Conservation (phyloP, 2,113 vertebrate species). For the Cranoglanis bouderius region DNA sequence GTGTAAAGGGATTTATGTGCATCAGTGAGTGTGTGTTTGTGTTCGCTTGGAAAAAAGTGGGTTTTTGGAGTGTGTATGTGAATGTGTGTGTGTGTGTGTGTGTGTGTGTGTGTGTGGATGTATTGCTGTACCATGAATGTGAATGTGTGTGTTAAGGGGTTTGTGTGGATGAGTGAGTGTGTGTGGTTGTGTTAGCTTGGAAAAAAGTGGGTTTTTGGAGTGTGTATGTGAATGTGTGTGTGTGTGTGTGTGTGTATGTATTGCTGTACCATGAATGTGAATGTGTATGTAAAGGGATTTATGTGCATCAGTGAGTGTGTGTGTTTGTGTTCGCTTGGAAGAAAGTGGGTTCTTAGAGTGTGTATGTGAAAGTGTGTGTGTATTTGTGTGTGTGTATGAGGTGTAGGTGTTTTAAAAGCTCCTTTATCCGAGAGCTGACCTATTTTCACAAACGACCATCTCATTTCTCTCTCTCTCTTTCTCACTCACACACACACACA, state of each 20-base stretch:
- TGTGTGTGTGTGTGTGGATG: background rate
- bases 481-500: background rate
- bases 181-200: background rate
- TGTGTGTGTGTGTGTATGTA: background rate
- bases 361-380: background rate
- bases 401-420: constrained; percentile 18
- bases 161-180: background rate
- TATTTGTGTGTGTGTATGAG: background rate
- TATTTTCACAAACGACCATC: constrained; percentile 48
- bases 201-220: too few relatives aligned
- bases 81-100: background rate
- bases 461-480: background rate
- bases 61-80: background rate
- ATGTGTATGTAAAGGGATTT: background rate
- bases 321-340: background rate
- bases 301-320: background rate
- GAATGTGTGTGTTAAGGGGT: background rate
- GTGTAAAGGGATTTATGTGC: background rate
- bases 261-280: background rate
- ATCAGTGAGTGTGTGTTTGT: background rate
- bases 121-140: background rate
- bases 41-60: background rate
- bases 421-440: constrained; percentile 45
- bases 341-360: too few relatives aligned
- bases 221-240: background rate